These are phyloP conservation scores for Dysmachus trigonus DNA, from an alignment of 2,888 invertebrate species.

Conservation along the genomic window DNA sequence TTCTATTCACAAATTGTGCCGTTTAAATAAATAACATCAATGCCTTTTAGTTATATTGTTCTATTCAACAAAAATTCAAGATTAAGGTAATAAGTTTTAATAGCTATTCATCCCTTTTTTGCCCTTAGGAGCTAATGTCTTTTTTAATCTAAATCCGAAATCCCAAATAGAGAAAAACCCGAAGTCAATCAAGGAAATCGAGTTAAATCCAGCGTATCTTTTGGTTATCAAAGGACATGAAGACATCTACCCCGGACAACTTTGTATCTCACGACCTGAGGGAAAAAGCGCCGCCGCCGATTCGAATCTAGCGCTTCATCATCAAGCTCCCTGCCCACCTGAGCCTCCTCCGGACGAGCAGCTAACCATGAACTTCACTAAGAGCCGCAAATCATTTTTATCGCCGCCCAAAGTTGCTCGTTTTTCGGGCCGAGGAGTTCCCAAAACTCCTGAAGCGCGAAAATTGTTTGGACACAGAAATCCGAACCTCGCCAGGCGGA, in stretches of 20 bases:
- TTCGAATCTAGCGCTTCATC: not conserved
- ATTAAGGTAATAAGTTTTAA: not conserved
- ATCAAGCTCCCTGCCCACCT: not conserved
- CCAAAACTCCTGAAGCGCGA: not conserved
- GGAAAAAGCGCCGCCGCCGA: not conserved
- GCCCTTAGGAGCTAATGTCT: not conserved
- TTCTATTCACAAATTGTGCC: not conserved
- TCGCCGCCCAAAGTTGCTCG: not conserved
- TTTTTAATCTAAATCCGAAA: not conserved
- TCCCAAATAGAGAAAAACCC: not conserved
- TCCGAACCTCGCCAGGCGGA: not conserved
- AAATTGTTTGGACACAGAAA: conserved; percentile 10
- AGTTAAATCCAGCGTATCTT: not conserved
- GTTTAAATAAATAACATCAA: not conserved
- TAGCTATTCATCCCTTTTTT: not conserved
- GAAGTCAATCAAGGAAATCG: not conserved
- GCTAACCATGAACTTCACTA: not conserved
- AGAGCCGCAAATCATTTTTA: conserved; percentile 11
- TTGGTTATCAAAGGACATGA: not conserved
- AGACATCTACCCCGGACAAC: not conserved
- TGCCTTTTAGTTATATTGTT: not conserved
- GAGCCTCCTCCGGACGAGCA: not conserved
- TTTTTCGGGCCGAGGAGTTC: not conserved
- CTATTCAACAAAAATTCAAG: not conserved
- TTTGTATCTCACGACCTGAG: not conserved